Evolutionary conservation across 1,140 invertebrate species (phyloP), one percentile per base, ranked within the genome.

Genomic region (Zophobas atratus): DNA sequence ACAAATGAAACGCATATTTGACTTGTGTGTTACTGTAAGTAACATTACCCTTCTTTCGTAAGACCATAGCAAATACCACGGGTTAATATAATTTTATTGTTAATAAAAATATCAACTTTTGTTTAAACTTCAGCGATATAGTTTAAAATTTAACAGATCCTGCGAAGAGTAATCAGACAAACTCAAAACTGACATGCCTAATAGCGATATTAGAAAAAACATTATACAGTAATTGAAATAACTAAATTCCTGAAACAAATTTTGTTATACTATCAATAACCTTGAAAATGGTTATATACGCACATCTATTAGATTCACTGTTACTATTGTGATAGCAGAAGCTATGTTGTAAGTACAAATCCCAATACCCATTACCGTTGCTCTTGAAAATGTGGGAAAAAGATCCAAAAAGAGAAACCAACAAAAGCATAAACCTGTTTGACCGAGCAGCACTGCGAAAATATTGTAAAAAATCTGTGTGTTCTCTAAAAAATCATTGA

Each of bases 321-420:
- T 2, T 33, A 57, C 35, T 38, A 35, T n/a, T 1, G 2, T 20
- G 8, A 36, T 36, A 60, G 36, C 1, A 6, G 35, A 36, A 1
- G 56, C 36, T 60, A 60, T n/a, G n/a, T 36, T 36, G 38, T 35
- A 60, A n/a, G 38, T 8, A 8, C 5, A 35, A 60, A 60, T 36
- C 35, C 6, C 36, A 6, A 36, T 6, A 6, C 56, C 56, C 36
- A 60, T 39, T 6, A 39, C 35, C 1, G 56, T 60, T 1, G 34
- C 56, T 38, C 56, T 60, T 8, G 38, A 60, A 6, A 60, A 60
- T 0, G 56, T 60, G 1, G 56, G 56, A 60, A 60, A 60, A 6
- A 38, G 1, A 35, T 60, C 56, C 6, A 60, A 38, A 38, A 6
- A 38, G 8, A 36, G 38, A n/a, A 60, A 60, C 56, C 35, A 60